Conservation (phyloP, 92 coral and sea anemone species). For the Epizoanthus illoricatus region DNA sequence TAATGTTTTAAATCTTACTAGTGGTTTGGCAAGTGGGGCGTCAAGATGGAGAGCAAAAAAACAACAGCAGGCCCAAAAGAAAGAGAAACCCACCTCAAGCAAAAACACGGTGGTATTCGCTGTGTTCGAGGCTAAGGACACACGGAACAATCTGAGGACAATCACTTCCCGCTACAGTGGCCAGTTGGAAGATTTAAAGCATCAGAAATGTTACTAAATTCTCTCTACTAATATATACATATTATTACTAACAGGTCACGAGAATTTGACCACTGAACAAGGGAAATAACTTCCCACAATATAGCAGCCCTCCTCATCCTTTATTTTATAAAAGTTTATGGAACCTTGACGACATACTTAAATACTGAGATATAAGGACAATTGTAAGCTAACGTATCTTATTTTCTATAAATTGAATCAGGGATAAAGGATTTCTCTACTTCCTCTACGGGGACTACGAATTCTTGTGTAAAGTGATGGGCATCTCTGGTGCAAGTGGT, state of each 20-base stretch:
- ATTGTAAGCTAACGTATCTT: not conserved
- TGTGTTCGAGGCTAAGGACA: too few relatives aligned
- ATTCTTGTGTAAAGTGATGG: not conserved
- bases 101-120: too few relatives aligned
- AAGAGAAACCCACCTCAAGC: too few relatives aligned
- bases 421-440: not conserved
- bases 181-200: too few relatives aligned
- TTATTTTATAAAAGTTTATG: too few relatives aligned
- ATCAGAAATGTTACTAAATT: too few relatives aligned
- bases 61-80: too few relatives aligned
- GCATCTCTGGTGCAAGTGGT: slow-evolving; percentile 1
- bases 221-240: not conserved
- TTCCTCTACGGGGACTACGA: not conserved
- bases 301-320: not conserved
- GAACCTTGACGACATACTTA: not conserved
- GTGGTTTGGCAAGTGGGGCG: not conserved
- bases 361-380: not conserved
- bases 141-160: too few relatives aligned
- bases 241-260: not conserved
- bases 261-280: not conserved
- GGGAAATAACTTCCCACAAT: too few relatives aligned
- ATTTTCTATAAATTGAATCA: not conserved
- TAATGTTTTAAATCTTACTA: not conserved
- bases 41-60: not conserved
- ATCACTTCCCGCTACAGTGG: too few relatives aligned